Evolutionary conservation across 2,888 invertebrate species (phyloP), one percentile per base, ranked within the genome.

Genomic region (Rhopalosiphum nymphaeae): DNA sequence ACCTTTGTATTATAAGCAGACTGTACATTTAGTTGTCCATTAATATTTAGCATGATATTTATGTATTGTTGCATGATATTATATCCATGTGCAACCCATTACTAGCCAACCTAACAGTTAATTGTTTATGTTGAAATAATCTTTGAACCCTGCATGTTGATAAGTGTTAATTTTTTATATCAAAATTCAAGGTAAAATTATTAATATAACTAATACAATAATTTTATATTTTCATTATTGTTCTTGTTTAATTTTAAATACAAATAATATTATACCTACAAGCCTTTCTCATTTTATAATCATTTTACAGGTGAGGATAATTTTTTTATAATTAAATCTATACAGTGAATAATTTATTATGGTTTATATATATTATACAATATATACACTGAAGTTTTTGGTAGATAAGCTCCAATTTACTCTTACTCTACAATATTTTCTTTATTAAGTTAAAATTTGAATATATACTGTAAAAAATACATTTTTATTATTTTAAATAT

Each of bases 61-160:
- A 86, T 92, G 78, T 89, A 53, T 89, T 78, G 88, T 88, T 78
- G 92, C 92, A 92, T 92, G 92, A 92, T 89, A 84, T 84, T 91
- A 49, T 67, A 89, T 92, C 88, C 78, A 88, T 89, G 78, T 92
- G 88, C 92, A 78, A 92, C 78, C 44, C 44, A 92, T 89, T 89
- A 92, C 88, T 89, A 89, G 92, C 44, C 78, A 92, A 92, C 92
- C 78, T 92, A 92, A 92, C 88, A 92, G 92, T 92, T 89, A 89
- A 67, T 78, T 78, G 42, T 67, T 61, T 89, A 78, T 61, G 49
- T 92, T 92, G 36, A 61, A 92, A 92, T 92, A 89, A 92, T 89
- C 78, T 61, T 86, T 92, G 61, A 57, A 92, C 46, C 26, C 85
- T 92, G 92, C 92, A 92, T 92, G 92, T 89, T 92, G 42, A 88